Percentiles rank a stretch among this genome's conserved stretches.
These are phyloP conservation scores for Apodemia mormo DNA, from an alignment of 2,888 invertebrate genomes.

Conservation along the genomic window DNA sequence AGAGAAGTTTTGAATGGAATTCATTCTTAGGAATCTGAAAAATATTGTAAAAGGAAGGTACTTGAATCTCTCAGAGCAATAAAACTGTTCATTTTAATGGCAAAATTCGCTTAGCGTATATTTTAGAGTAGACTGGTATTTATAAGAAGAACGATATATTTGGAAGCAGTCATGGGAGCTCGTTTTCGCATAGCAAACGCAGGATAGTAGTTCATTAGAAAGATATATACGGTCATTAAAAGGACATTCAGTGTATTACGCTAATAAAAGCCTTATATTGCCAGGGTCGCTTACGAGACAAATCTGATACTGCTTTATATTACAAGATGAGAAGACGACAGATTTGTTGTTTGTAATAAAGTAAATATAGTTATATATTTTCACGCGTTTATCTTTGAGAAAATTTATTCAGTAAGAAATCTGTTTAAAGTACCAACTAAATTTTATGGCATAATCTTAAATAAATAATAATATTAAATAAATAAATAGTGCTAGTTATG, in stretches of 20 bases:
- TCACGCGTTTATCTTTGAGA: constrained; percentile 46
- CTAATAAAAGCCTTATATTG: constrained; percentile 50
- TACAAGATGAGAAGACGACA: not conserved
- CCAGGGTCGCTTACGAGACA: constrained; percentile 14
- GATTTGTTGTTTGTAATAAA: constrained; percentile 42
- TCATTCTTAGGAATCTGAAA: constrained; percentile 10
- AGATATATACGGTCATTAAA: constrained; percentile 75
- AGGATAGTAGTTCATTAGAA: constrained; percentile 72
- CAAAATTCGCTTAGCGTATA: constrained; percentile 55
- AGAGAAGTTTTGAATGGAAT: constrained; percentile 13
- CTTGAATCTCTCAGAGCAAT: constrained; percentile 37
- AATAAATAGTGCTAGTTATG: no score
- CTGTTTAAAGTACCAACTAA: not conserved
- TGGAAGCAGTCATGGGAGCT: constrained; percentile 52
- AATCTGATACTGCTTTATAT: constrained; percentile 7
- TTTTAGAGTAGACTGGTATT: constrained; percentile 47
- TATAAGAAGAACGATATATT: constrained; percentile 62
- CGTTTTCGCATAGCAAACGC: constrained; percentile 61
- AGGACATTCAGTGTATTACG: constrained; percentile 59
- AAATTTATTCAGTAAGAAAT: constrained; percentile 44
- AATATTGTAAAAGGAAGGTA: constrained; percentile 10
- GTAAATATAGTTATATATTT: constrained; percentile 47
- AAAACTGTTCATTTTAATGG: constrained; percentile 51
- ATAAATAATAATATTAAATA: no score
- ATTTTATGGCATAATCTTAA: no score